These are phyloP conservation scores for Diloba caeruleocephala DNA, from an alignment of 2,888 invertebrate genomes.

Conservation along the genomic window DNA sequence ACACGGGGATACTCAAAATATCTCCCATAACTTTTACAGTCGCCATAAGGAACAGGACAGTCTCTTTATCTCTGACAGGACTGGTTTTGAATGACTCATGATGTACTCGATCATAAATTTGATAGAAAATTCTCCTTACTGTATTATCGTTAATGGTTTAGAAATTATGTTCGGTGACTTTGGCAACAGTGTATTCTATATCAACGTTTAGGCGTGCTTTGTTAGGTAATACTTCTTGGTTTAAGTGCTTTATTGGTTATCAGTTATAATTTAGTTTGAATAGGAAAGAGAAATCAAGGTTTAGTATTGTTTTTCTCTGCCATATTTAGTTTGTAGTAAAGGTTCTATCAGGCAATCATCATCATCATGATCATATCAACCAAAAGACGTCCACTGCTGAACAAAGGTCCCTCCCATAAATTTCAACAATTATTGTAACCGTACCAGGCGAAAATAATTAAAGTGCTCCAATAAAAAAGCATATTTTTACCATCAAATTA, in stretches of 20 bases:
- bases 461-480: not conserved
- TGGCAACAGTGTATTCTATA: constrained; percentile 25
- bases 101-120: constrained; percentile 58
- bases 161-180: constrained; percentile 45
- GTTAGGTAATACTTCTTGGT: constrained; percentile 14
- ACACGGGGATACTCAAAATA: constrained; percentile 37
- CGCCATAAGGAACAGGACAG: constrained; percentile 45
- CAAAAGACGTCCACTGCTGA: too few species aligned
- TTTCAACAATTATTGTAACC: too few species aligned
- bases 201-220: constrained; percentile 16
- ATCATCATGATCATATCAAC: too few species aligned
- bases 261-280: constrained; percentile 1
- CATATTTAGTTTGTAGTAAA: not conserved
- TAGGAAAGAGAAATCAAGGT: not conserved
- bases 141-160: constrained; percentile 61
- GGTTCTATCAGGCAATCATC: not conserved
- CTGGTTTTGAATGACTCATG: constrained; percentile 51
- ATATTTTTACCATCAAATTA: too few species aligned
- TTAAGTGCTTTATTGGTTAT: constrained; percentile 15
- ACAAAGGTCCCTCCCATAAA: too few species aligned
- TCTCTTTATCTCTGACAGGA: constrained; percentile 46
- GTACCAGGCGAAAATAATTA: too few species aligned
- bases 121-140: constrained; percentile 60
- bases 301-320: not conserved
- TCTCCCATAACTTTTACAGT: constrained; percentile 43